Evolutionary conservation across 2,888 invertebrate genomes (phyloP).

Genomic region (Pyrocoelia pectoralis): DNA sequence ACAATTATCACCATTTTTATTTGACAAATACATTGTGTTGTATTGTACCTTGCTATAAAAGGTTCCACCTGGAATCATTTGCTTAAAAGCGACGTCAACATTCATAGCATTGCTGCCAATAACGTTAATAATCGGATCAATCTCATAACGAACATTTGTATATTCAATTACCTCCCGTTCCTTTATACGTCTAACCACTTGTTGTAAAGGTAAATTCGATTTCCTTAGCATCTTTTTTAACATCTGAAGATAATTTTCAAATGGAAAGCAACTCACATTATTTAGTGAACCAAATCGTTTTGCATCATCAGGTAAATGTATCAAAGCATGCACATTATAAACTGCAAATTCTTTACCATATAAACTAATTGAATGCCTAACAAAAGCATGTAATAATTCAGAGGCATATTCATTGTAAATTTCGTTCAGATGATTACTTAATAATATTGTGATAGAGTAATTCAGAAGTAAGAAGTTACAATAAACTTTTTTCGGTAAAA

Average conservation of each 20-base stretch:
- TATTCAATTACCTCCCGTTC: not conserved
- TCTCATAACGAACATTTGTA: not conserved
- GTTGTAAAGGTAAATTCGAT: not conserved
- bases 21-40: too few species aligned
- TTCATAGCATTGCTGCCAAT: too few species aligned
- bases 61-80: too few species aligned
- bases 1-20: too few species aligned
- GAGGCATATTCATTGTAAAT: not conserved
- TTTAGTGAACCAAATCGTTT: not conserved
- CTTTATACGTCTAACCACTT: not conserved
- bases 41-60: too few species aligned
- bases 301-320: not conserved
- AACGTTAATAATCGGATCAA: not conserved
- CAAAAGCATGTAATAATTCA: not conserved
- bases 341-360: slow-evolving; percentile 4
- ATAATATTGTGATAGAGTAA: not conserved
- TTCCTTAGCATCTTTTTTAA: slow-evolving; percentile 4
- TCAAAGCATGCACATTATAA: slow-evolving; percentile 4
- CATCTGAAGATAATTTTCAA: slow-evolving; percentile 6
- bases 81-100: too few species aligned
- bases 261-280: not conserved
- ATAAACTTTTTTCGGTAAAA: not conserved
- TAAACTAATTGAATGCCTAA: not conserved
- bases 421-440: not conserved
- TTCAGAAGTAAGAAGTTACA: not conserved